Conservation (phyloP, 2,888 invertebrate genomes). For the Chrysodeixis includens region DNA sequence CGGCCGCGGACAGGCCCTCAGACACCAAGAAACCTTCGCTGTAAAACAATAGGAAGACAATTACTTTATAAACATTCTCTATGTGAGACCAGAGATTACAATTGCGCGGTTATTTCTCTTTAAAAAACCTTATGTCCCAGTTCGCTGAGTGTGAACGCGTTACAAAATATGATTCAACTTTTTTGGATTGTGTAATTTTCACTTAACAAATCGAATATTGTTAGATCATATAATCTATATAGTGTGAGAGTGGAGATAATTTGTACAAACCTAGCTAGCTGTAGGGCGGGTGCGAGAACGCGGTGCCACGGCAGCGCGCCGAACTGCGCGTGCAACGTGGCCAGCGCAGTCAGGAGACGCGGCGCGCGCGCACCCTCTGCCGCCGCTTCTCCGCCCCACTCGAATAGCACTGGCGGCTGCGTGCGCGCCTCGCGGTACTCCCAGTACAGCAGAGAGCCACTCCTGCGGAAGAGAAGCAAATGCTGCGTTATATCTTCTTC, state of each 20-base stretch:
- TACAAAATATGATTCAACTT: too few species aligned
- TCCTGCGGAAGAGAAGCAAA: conserved; percentile 82
- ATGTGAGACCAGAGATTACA: too few species aligned
- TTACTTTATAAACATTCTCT: neutral
- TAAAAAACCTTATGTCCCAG: too few species aligned
- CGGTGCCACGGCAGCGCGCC: conserved; percentile 76
- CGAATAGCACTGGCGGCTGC: conserved; percentile 75
- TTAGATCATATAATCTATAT: too few species aligned
- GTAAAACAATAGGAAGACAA: conserved; percentile 15
- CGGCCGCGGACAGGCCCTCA: conserved; percentile 62
- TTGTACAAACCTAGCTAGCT: conserved; percentile 70
- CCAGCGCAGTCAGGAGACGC: conserved; percentile 76
- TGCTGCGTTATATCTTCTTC: neutral
- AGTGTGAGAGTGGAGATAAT: too few species aligned
- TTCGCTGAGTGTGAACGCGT: too few species aligned
- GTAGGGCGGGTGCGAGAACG: conserved; percentile 73
- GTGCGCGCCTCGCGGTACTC: conserved; percentile 89
- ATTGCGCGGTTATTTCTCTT: too few species aligned
- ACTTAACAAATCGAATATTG: too few species aligned
- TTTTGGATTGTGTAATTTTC: too few species aligned
- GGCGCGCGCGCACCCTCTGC: conserved; percentile 58
- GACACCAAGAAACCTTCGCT: conserved; percentile 74
- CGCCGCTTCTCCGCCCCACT: conserved; percentile 68
- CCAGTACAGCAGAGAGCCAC: conserved; percentile 92
- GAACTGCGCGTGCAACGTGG: conserved; percentile 71